Percentiles rank a stretch among this genome's conserved stretches.
Conservation (phyloP, 1,140 invertebrate species). For the Cotesia chilonis region DNA sequence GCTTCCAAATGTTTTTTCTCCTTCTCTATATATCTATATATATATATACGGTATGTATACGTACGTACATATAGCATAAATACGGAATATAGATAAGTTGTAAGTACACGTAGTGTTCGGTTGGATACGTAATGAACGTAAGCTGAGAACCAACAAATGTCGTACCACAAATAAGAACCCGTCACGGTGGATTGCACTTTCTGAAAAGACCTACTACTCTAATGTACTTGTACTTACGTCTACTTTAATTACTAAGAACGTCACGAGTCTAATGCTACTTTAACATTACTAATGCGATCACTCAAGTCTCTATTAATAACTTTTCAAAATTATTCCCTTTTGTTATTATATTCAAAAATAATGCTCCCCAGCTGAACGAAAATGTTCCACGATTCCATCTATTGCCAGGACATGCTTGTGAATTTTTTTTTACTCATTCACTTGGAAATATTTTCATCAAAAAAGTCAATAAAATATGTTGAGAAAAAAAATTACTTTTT, state of each 20-base stretch:
- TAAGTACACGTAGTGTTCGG: slow-evolving; percentile 23
- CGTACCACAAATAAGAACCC: slow-evolving; percentile 53
- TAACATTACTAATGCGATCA: slow-evolving; percentile 8
- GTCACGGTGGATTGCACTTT: slow-evolving; percentile 58
- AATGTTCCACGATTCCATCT: too few relatives aligned
- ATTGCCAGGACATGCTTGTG: too few relatives aligned
- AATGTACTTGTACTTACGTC: slow-evolving; percentile 37
- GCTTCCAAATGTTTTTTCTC: slow-evolving; percentile 44
- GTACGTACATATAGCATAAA: background rate
- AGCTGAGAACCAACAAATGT: slow-evolving; percentile 61
- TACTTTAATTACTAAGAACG: slow-evolving; percentile 54
- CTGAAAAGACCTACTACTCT: slow-evolving; percentile 52
- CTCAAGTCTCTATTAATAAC: too few relatives aligned
- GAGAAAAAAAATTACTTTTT: too few relatives aligned
- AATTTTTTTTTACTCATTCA: too few relatives aligned
- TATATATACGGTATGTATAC: slow-evolving; percentile 25
- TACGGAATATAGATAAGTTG: slow-evolving; percentile 25
- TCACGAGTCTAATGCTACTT: slow-evolving; percentile 9
- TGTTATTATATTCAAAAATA: too few relatives aligned
- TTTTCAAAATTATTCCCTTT: too few relatives aligned
- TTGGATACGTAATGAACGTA: slow-evolving; percentile 51
- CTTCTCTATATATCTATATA: slow-evolving; percentile 10
- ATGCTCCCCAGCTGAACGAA: too few relatives aligned
- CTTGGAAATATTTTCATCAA: too few relatives aligned
- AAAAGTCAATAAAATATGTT: too few relatives aligned